A percentile compares a stretch with the other conserved stretches of the same genome.
Evolutionary conservation across 2,797 vertebrate genomes (phyloP).

Genomic region (Bovichtus diacanthus): DNA sequence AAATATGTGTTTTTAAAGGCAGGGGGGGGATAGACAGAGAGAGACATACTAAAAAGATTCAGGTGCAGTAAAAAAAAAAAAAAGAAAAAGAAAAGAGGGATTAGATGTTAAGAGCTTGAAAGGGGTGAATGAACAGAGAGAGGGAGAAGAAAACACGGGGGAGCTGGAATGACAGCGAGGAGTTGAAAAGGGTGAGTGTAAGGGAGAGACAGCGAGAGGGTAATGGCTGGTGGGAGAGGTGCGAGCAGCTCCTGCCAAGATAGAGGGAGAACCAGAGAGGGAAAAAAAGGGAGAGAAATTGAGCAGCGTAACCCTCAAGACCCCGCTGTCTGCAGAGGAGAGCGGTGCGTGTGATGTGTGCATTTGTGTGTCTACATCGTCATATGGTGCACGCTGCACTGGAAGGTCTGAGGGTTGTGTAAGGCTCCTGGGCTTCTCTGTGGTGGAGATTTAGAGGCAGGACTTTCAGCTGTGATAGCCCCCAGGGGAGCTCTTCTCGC

Average conservation of each 20-base stretch:
- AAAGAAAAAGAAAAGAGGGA: constrained; percentile 33
- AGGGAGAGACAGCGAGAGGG: constrained; percentile 55
- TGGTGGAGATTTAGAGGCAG: constrained; percentile 44
- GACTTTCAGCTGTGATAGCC: constrained; percentile 48
- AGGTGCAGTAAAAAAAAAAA: constrained; percentile 34
- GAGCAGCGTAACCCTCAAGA: constrained; percentile 77
- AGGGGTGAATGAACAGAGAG: constrained; percentile 53
- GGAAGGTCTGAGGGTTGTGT: constrained; percentile 71
- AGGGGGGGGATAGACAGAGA: constrained; percentile 27
- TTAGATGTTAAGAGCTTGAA: constrained; percentile 56
- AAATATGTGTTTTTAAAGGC: constrained; percentile 31
- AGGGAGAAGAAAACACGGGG: constrained; percentile 53
- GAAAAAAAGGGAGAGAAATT: constrained; percentile 72
- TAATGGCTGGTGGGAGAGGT: constrained; percentile 73
- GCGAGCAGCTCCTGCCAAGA: constrained; percentile 71
- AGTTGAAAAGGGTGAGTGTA: constrained; percentile 43
- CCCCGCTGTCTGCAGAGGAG: constrained; percentile 70
- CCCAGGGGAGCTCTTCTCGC: constrained; percentile 52
- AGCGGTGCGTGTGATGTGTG: constrained; percentile 46
- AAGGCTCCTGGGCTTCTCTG: constrained; percentile 58
- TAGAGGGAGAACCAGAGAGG: constrained; percentile 60
- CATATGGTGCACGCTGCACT: constrained; percentile 20
- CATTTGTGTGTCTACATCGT: constrained; percentile 35
- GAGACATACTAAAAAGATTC: constrained; percentile 39
- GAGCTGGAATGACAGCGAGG: constrained; percentile 59